A percentile compares a stretch with the other conserved stretches of the same genome.
These are phyloP conservation scores for Silurus asotus DNA, from an alignment of 2,113 vertebrate genomes.

Conservation along the genomic window DNA sequence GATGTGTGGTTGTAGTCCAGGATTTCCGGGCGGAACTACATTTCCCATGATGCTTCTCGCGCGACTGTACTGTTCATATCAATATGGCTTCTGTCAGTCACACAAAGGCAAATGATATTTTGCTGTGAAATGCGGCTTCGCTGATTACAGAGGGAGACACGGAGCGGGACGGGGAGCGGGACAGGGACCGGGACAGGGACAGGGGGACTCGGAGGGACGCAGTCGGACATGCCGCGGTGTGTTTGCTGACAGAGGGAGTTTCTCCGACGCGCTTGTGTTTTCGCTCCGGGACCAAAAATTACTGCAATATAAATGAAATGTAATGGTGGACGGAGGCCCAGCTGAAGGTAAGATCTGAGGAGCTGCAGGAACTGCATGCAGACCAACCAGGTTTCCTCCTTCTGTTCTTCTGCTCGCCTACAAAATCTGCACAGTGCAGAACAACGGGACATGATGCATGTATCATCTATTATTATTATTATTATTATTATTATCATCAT, in stretches of 20 bases:
- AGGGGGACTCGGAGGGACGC: background rate
- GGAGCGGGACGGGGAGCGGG: constrained; percentile 36
- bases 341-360: constrained; percentile 65
- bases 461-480: too few species aligned
- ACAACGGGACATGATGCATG: background rate
- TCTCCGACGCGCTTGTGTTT: background rate
- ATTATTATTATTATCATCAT: background rate
- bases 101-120: constrained; percentile 79
- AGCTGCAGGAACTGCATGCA: constrained; percentile 25
- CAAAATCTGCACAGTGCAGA: background rate
- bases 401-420: background rate
- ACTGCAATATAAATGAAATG: constrained; percentile 58
- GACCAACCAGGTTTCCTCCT: background rate
- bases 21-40: constrained; percentile 62
- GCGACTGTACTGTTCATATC: constrained; percentile 64
- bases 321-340: constrained; percentile 65
- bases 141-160: constrained; percentile 64
- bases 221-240: constrained; percentile 16
- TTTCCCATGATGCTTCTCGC: constrained; percentile 67
- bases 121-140: constrained; percentile 70
- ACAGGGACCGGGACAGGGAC: constrained; percentile 38
- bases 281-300: constrained; percentile 52
- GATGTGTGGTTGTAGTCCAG: background rate
- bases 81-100: constrained; percentile 80
- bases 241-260: constrained; percentile 46